phyloP scores from a whole-genome alignment of 2,888 invertebrate species.

The Andricus curvator region DNA sequence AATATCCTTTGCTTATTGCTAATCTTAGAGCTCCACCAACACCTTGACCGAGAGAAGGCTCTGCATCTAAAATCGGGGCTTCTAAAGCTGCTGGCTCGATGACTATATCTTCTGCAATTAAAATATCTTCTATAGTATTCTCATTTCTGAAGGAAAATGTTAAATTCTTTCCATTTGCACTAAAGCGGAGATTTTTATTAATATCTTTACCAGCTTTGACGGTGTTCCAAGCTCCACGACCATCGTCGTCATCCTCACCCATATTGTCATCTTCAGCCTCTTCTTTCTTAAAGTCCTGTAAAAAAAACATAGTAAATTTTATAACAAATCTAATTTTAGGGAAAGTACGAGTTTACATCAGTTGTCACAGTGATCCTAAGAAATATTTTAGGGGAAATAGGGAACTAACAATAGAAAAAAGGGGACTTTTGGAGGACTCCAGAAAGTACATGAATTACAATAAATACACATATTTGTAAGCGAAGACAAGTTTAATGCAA shows the following conservation, averaged over 20 bases:
- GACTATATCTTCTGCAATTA: slow-evolving; percentile 71
- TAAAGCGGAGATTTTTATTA: not conserved
- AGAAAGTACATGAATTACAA: too few relatives aligned
- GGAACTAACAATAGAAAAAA: too few relatives aligned
- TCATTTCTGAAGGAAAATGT: not conserved
- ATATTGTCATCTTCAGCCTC: slow-evolving; percentile 69
- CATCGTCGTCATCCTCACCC: slow-evolving; percentile 79
- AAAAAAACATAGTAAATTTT: slow-evolving; percentile 42
- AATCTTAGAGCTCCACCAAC: slow-evolving; percentile 94
- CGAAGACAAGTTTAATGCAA: too few relatives aligned
- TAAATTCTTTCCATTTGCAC: not conserved
- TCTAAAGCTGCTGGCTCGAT: slow-evolving; percentile 80
- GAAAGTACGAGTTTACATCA: too few relatives aligned
- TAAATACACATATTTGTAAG: too few relatives aligned
- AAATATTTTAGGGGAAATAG: too few relatives aligned
- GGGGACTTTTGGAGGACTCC: too few relatives aligned
- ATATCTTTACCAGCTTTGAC: slow-evolving; percentile 83
- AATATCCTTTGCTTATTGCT: slow-evolving; percentile 96
- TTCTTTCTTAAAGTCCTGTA: slow-evolving; percentile 78
- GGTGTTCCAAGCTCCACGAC: slow-evolving; percentile 89
- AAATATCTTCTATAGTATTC: slow-evolving; percentile 32
- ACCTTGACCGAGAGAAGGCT: slow-evolving; percentile 95
- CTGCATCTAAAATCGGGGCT: slow-evolving; percentile 90
- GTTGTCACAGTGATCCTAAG: too few relatives aligned
- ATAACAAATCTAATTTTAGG: too few relatives aligned